These are phyloP conservation scores for Phyto melanocephala DNA, from an alignment of 2,888 invertebrate species.

Conservation along the genomic window DNA sequence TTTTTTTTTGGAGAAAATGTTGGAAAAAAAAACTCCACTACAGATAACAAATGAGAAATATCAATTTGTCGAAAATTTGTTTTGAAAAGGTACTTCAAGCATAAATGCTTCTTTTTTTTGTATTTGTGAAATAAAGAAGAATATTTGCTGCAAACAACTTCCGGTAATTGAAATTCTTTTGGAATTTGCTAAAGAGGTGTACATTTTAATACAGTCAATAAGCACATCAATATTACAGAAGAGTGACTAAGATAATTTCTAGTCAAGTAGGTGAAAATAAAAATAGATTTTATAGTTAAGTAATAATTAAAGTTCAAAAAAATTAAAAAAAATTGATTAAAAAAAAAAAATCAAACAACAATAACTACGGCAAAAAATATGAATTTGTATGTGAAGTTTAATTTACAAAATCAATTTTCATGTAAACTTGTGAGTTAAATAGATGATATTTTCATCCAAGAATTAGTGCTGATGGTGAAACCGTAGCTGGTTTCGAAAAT, in stretches of 20 bases:
- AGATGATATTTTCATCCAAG: too few species aligned
- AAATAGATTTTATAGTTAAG: too few species aligned
- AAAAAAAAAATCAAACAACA: too few species aligned
- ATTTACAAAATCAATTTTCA: too few species aligned
- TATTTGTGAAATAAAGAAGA: slow-evolving; percentile 28
- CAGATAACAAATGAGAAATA: slow-evolving; percentile 57
- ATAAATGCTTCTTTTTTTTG: slow-evolving; percentile 53
- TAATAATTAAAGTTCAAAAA: too few species aligned
- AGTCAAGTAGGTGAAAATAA: not conserved
- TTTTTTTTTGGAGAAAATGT: slow-evolving; percentile 8
- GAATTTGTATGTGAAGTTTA: too few species aligned
- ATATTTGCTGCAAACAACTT: slow-evolving; percentile 49
- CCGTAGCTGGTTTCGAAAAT: too few species aligned
- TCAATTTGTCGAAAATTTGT: slow-evolving; percentile 65
- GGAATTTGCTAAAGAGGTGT: not conserved
- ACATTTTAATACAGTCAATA: slow-evolving; percentile 33
- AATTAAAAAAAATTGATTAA: too few species aligned
- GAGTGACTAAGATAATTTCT: not conserved
- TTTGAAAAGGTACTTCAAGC: slow-evolving; percentile 60
- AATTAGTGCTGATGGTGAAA: too few species aligned
- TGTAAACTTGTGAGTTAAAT: too few species aligned
- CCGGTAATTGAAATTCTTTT: slow-evolving; percentile 63
- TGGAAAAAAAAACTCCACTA: not conserved
- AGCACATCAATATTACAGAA: slow-evolving; percentile 14
- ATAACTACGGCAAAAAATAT: too few species aligned